Conservation (phyloP, 2,888 invertebrate species). For the Norana najaformis region DNA sequence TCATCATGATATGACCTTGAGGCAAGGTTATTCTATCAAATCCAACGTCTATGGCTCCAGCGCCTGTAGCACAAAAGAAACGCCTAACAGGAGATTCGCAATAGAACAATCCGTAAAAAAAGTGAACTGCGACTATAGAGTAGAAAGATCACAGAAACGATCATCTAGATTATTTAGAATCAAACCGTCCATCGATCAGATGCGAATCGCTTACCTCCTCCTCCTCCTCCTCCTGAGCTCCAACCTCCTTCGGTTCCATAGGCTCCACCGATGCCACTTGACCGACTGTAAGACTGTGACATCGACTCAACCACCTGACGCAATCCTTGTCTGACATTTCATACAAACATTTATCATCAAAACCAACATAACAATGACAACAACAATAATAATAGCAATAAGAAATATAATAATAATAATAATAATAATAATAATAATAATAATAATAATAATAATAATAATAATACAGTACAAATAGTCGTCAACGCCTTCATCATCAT, state of each 20-base stretch:
- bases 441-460: not conserved
- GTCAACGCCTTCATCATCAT: not conserved
- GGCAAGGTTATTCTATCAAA: no score
- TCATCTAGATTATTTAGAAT: no score
- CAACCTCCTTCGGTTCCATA: not conserved
- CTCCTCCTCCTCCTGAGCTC: slow-evolving; percentile 18
- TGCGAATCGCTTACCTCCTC: not conserved
- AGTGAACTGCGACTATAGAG: no score
- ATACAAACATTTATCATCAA: not conserved
- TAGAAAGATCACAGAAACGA: no score
- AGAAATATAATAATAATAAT: not conserved
- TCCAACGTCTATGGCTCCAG: no score
- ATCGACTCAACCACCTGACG: slow-evolving; percentile 36
- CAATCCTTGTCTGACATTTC: slow-evolving; percentile 26
- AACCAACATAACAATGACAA: not conserved
- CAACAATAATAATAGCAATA: not conserved
- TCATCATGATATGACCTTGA: no score
- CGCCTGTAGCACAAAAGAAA: no score
- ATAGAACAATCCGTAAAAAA: no score
- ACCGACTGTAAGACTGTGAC: not conserved
- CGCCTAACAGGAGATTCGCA: no score
- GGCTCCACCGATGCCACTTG: not conserved
- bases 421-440: not conserved
- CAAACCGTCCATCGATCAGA: not conserved
- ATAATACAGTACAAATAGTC: not conserved